Base-by-base conservation (phyloP, 2,113 vertebrate genomes). In the Gymnorhina tibicen region DNA sequence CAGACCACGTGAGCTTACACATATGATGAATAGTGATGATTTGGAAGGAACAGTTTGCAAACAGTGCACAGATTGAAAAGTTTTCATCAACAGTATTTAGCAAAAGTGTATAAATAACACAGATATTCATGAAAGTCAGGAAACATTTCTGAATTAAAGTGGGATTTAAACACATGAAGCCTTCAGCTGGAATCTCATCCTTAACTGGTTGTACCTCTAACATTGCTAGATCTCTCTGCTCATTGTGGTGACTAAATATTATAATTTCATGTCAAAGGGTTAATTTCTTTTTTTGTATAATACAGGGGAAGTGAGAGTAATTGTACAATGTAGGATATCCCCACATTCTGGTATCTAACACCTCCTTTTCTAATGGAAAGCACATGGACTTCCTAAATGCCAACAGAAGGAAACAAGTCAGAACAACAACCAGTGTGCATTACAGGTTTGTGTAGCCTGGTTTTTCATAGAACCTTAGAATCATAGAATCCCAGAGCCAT, bases 11-110 rank as follows among this genome's bases (percentile, higher is more conserved):
- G 92, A 92, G 85, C 83, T 89, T 64, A 64, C 80, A 91, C 72
- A 84, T 70, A 58, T 23, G 90, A 96, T 88, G 68, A 96, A 88
- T 77, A 78, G 92, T 78, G 95, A 94, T 91, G 82, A 93, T 96
- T 94, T 90, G 72, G 88, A 95, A 67, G 35, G 75, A 93, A 33
- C 50, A 84, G 93, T 94, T 95, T 96, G 87, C 85, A 96, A 92
- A 95, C 83, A 96, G 85, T 16, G 44, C 35, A 89, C 76, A 96
- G 96, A 95, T 77, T 96, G 90, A 92, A 87, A 96, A 93, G 44
- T 88, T 94, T 94, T 88, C 44, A 28, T 93, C 73, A 81, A 75
- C 0, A 3, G 52, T 76, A 78, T 92, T 92, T 87, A 78, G 83
- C 4, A 35, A 93, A 86, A 84, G 73, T 60, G 53, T 53, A 84